Conservation (phyloP, 2,888 invertebrate species). For the Andrena praecox region DNA sequence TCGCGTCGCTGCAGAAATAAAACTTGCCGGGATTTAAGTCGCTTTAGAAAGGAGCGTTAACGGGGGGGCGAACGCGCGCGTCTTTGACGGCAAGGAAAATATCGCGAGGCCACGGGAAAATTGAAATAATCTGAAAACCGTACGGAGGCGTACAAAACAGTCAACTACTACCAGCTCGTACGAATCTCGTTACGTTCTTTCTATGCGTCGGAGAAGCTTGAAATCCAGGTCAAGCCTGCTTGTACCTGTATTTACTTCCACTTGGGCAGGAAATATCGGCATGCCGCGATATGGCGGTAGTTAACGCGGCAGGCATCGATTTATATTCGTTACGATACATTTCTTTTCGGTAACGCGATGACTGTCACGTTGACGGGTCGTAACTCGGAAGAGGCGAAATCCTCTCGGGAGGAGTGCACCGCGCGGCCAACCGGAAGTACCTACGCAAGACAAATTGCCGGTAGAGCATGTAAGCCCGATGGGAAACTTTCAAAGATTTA, state of each 20-base stretch:
- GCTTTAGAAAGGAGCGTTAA: background rate
- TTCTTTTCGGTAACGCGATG: background rate
- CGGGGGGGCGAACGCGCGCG: background rate
- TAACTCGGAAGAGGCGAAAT: background rate
- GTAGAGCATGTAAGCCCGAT: slow-evolving; percentile 25
- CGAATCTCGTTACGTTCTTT: slow-evolving; percentile 1
- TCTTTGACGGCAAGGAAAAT: background rate
- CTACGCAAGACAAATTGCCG: slow-evolving; percentile 59
- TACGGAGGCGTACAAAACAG: background rate
- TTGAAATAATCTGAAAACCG: slow-evolving; percentile 7
- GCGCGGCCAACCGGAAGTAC: slow-evolving; percentile 38
- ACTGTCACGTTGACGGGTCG: background rate
- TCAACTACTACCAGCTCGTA: background rate
- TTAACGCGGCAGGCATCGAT: slow-evolving; percentile 24
- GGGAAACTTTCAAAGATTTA: slow-evolving; percentile 41
- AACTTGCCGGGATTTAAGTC: background rate
- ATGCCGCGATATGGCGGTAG: background rate
- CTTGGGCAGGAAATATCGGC: slow-evolving; percentile 23
- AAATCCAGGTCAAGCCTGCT: slow-evolving; percentile 27
- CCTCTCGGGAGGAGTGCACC: slow-evolving; percentile 22
- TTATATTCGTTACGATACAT: slow-evolving; percentile 19
- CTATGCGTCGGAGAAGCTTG: background rate
- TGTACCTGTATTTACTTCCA: slow-evolving; percentile 17
- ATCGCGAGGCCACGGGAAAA: slow-evolving; percentile 1
- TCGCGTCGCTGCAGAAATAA: background rate